phyloP scores from a whole-genome alignment of 2,888 invertebrate genomes.

The Bruchidius siliquastri region DNA sequence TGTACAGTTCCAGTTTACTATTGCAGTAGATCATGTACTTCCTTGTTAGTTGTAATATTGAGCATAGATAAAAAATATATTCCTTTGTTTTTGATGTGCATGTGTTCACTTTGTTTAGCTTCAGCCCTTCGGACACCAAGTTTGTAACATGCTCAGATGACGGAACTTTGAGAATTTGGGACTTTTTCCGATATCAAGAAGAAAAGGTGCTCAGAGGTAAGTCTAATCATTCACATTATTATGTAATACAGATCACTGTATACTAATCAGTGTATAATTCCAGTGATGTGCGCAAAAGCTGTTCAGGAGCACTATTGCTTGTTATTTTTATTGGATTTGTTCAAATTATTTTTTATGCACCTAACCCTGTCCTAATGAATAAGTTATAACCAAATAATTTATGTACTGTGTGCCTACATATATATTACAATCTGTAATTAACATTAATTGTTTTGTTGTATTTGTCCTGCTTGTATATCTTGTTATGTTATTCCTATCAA shows the following conservation, averaged over 20 bases:
- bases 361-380: no score
- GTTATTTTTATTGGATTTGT: no score
- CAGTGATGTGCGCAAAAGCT: not conserved
- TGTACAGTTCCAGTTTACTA: not conserved
- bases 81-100: not conserved
- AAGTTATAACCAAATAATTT: no score
- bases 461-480: no score
- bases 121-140: slow-evolving; percentile 98
- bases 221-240: slow-evolving; percentile 11
- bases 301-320: no score
- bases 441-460: no score
- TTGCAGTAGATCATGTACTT: not conserved
- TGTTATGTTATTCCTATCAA: no score
- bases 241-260: no score
- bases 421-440: no score
- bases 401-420: no score
- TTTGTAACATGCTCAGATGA: slow-evolving; percentile 99
- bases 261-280: not conserved
- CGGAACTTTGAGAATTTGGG: slow-evolving; percentile 97
- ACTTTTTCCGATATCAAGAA: slow-evolving; percentile 94
- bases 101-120: slow-evolving; percentile 57
- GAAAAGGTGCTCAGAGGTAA: slow-evolving; percentile 85
- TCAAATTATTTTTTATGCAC: no score
- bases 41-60: not conserved
- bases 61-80: not conserved